Base-by-base conservation (phyloP, 2,113 vertebrate species). In the Ophiodon elongatus region DNA sequence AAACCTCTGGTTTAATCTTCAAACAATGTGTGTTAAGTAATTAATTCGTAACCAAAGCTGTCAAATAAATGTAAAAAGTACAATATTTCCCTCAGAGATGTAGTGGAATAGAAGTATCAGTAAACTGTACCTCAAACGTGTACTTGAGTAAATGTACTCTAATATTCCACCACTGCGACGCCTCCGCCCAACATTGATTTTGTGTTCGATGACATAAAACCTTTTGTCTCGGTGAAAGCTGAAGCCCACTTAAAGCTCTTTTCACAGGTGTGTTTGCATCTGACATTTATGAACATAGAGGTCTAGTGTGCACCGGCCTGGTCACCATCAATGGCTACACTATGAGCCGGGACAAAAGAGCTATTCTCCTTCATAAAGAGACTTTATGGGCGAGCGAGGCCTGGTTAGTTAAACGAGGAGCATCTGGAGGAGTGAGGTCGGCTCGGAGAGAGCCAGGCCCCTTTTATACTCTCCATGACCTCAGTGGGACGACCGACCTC, bases 241-340 rank as follows among this genome's bases (percentile, higher is more conserved):
- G 41, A 56, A 67, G 73, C 69, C 68, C 68, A 57, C 79, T 71
- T 21, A 3, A 29, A 15, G 64, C 10, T 74, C 52, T 63, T 59
- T 63, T 65, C 77, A 83, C 89, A 88, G 87, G 89, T 92, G 82
- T 76, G 77, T 82, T 67, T 82, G 73, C 59, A 6, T 89, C 87
- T 85, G 84, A 89, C 88, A 86, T 90, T 90, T 78, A 59, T 70
- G 75, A 80, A 79, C 68, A 90, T 37, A 68, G 72, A 70, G 78
- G 63, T 75, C 65, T 70, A 69, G 73, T 88, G 86, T 84, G 59
- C 31, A 4, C 59, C 0, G 17, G 37, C 29, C 79, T 63, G 75
- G 25, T 79, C 79, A 57, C 66, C 41, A 63, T 91, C 83, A 91
- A 84, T 87, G 85, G 72, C 74, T 8, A 70, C 73, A 75, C 91